A percentile compares a stretch with the other conserved stretches of the same genome.
Evolutionary conservation across 2,888 invertebrate species (phyloP).

Genomic region (Metacarcinus magister): DNA sequence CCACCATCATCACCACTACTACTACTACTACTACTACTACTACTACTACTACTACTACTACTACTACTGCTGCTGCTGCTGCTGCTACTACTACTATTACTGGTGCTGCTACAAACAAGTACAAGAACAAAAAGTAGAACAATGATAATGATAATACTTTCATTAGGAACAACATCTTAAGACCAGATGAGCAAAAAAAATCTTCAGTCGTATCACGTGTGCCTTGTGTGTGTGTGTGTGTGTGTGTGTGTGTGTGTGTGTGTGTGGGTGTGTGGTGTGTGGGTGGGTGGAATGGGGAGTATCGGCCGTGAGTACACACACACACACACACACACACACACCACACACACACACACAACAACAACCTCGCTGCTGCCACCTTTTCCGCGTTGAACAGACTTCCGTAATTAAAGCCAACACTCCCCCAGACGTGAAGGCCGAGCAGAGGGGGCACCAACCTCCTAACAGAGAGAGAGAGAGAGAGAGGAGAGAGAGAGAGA

Average conservation of each 20-base stretch:
- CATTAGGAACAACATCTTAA: neutral
- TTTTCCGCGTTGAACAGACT: slow-evolving; percentile 11
- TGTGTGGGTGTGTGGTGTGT: slow-evolving; percentile 32
- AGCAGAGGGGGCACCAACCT: slow-evolving; percentile 26
- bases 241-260: slow-evolving; percentile 34
- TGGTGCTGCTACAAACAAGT: neutral
- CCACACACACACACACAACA: no score
- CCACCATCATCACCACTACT: neutral
- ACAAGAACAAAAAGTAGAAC: neutral
- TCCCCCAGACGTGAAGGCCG: neutral
- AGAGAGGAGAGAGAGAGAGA: slow-evolving; percentile 65
- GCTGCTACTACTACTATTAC: slow-evolving; percentile 19
- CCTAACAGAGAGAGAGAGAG: slow-evolving; percentile 53
- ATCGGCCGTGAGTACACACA: neutral
- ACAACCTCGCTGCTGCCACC: neutral
- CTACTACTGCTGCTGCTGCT: slow-evolving; percentile 3
- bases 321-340: neutral
- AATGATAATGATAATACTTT: neutral
- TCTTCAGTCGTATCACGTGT: neutral
- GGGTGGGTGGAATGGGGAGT: neutral
- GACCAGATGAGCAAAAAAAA: neutral
- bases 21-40: slow-evolving; percentile 32
- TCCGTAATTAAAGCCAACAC: neutral
- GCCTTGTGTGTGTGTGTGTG: neutral
- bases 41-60: slow-evolving; percentile 34